Conservation (phyloP, 2,797 vertebrate genomes). For the Coluber constrictor region DNA sequence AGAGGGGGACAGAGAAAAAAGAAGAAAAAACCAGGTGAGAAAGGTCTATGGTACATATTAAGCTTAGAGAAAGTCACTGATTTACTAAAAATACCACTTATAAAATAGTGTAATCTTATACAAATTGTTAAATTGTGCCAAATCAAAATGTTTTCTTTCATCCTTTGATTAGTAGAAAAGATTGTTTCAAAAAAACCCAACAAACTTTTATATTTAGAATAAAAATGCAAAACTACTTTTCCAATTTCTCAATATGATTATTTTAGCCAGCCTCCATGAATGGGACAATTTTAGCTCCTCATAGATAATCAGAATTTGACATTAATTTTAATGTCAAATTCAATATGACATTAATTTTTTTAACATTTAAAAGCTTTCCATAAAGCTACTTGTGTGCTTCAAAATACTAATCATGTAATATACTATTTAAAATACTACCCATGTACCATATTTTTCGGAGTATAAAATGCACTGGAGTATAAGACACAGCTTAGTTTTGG, state of each 20-base stretch:
- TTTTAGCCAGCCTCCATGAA: background rate
- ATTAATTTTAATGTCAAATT: background rate
- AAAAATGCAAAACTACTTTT: background rate
- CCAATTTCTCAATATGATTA: background rate
- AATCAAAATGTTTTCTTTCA: background rate
- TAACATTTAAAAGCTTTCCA: background rate
- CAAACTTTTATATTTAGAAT: background rate
- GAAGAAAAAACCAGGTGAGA: background rate
- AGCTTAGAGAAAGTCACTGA: background rate
- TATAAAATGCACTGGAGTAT: no score
- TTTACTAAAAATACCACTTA: background rate
- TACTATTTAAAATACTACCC: no score
- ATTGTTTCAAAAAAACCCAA: background rate
- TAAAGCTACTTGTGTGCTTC: background rate
- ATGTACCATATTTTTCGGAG: no score
- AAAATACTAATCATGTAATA: background rate
- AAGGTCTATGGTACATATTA: background rate
- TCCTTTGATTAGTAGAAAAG: background rate
- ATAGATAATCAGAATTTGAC: background rate
- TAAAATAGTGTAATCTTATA: background rate
- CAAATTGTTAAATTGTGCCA: background rate
- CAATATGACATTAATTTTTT: background rate
- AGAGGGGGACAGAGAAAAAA: background rate
- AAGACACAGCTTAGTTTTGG: no score
- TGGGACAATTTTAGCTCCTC: background rate